These are phyloP conservation scores for Spongilla lacustris DNA, from an alignment of 37 sponge, comb jelly and placozoan species.

Conservation along the genomic window DNA sequence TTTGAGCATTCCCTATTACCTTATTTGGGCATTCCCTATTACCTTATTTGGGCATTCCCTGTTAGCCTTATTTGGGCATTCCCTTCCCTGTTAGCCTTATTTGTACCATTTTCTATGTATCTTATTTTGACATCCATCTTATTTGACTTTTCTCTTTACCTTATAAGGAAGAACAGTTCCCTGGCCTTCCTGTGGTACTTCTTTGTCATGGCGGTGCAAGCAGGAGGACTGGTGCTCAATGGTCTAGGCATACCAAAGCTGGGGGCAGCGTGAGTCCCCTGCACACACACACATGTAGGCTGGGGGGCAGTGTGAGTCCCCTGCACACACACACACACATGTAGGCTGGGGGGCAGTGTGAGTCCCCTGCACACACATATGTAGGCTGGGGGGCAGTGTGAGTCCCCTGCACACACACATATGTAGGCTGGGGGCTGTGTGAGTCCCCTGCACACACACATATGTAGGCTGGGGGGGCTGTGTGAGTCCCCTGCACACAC, in stretches of 20 bases:
- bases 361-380: neutral
- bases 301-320: slow-evolving; percentile 64
- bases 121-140: no score
- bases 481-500: slow-evolving; percentile 32
- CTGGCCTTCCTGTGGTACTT: slow-evolving; percentile 93
- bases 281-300: neutral
- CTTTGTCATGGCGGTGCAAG: slow-evolving; percentile 78
- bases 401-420: no score
- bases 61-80: no score
- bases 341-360: slow-evolving; percentile 62
- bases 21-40: no score
- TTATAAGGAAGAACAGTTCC: slow-evolving; percentile 83
- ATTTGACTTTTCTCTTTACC: neutral
- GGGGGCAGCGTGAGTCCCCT: slow-evolving; percentile 65
- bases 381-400: no score
- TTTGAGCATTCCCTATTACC: no score
- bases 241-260: slow-evolving; percentile 56
- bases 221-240: slow-evolving; percentile 42
- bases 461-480: slow-evolving; percentile 25
- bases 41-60: no score
- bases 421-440: no score
- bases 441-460: slow-evolving; percentile 1
- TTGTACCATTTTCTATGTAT: no score
- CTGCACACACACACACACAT: neutral
- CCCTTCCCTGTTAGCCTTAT: no score